Conservation (phyloP, 2,797 vertebrate species). For the Cirrhinus molitorella region DNA sequence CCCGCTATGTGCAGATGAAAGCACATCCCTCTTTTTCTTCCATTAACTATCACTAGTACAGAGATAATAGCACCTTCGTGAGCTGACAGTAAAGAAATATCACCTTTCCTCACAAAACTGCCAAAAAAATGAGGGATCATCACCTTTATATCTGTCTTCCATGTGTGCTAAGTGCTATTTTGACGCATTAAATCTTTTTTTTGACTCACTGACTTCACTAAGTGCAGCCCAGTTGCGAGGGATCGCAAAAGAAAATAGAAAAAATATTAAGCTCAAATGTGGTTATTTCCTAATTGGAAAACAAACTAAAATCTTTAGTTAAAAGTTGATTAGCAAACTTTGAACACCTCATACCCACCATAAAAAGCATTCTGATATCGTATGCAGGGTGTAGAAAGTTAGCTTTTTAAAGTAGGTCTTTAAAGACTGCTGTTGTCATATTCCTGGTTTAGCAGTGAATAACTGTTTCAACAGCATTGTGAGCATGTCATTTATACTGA, state of each 20-base stretch:
- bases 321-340: not conserved
- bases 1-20: not conserved
- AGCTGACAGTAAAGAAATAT: conserved; percentile 41
- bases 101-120: conserved; percentile 33
- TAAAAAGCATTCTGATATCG: conserved; percentile 4
- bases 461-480: conserved; percentile 1
- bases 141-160: conserved; percentile 41
- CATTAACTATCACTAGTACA: conserved; percentile 33
- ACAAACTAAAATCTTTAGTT: not conserved
- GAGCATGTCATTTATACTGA: not conserved
- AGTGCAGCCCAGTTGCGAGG: not conserved
- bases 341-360: not conserved
- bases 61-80: conserved; percentile 52
- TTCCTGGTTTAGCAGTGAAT: not conserved
- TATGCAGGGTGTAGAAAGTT: not conserved
- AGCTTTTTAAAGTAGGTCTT: not conserved
- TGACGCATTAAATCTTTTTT: not conserved
- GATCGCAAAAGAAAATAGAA: not conserved
- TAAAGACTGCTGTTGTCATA: conserved; percentile 1
- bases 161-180: conserved; percentile 36
- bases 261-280: not conserved
- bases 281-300: not conserved
- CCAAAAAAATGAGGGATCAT: conserved; percentile 2
- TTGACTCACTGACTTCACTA: not conserved
- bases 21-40: not conserved